phyloP scores from a whole-genome alignment of 2,797 vertebrate species.

The Acanthornis magna region DNA sequence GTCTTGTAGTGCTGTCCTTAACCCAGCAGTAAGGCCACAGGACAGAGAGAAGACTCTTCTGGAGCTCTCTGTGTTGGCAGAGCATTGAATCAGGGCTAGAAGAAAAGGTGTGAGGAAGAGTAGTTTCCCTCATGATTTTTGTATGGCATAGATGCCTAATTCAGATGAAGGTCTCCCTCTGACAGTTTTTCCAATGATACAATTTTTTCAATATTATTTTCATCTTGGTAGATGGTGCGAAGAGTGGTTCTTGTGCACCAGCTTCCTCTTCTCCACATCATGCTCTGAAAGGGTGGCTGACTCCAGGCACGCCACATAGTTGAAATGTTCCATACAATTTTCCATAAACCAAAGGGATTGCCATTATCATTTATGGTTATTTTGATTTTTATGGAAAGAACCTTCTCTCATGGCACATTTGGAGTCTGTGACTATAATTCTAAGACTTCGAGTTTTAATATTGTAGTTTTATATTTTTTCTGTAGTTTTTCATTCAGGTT shows the following conservation, averaged over 20 bases:
- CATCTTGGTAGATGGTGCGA: not conserved
- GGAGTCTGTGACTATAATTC: not conserved
- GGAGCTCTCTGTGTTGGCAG: not conserved
- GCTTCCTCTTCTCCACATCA: not conserved
- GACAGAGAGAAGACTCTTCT: not conserved
- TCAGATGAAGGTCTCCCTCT: not conserved
- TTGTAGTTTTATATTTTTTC: not conserved
- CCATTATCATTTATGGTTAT: not conserved
- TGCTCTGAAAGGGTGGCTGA: not conserved
- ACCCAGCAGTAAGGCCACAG: not conserved
- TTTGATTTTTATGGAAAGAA: not conserved
- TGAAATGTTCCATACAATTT: not conserved
- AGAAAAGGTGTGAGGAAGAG: not conserved
- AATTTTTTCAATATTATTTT: not conserved
- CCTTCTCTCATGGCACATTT: not conserved
- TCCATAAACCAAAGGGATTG: not conserved
- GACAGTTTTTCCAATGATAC: not conserved
- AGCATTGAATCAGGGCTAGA: accelerated
- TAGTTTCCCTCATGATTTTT: not conserved
- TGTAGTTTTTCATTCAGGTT: not conserved
- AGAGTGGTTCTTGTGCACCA: not conserved
- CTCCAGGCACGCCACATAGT: not conserved
- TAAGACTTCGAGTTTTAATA: not conserved
- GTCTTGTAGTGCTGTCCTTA: not conserved
- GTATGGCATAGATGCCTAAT: not conserved